Conservation (phyloP, 2,113 vertebrate genomes). For the Plecotus auritus region DNA sequence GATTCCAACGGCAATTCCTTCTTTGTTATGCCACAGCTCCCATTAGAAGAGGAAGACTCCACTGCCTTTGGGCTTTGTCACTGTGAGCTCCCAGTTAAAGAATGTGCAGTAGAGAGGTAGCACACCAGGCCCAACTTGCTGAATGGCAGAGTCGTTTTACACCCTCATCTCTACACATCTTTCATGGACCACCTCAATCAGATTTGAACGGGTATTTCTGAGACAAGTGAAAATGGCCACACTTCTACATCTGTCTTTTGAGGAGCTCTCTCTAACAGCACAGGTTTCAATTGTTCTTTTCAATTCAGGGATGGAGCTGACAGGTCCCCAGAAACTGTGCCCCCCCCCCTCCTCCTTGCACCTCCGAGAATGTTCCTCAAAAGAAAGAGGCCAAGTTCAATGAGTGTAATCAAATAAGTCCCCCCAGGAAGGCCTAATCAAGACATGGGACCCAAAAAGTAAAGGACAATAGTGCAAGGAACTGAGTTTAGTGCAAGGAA, state of each 20-base stretch:
- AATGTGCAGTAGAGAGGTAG: neutral
- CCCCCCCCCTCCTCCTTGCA: neutral
- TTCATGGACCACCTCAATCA: neutral
- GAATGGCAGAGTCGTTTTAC: neutral
- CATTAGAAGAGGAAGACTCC: neutral
- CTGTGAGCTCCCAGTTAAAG: neutral
- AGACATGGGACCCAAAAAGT: neutral
- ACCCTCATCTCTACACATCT: neutral
- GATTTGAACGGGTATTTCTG: neutral
- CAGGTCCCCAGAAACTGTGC: neutral
- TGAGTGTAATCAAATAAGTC: neutral
- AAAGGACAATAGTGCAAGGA: neutral
- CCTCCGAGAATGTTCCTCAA: neutral
- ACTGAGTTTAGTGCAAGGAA: neutral
- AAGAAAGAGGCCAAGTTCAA: neutral
- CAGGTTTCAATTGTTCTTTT: neutral
- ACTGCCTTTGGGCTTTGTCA: neutral
- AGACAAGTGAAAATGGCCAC: neutral
- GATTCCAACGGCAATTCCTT: neutral
- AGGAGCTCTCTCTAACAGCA: slow-evolving; percentile 1
- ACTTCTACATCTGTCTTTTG: neutral
- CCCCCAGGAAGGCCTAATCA: neutral
- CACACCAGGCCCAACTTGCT: neutral
- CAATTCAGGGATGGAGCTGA: neutral
- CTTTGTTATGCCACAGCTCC: neutral